Percentiles rank a stretch among this genome's conserved stretches.
Conservation (phyloP, 2,888 invertebrate species). For the Pecten maximus region DNA sequence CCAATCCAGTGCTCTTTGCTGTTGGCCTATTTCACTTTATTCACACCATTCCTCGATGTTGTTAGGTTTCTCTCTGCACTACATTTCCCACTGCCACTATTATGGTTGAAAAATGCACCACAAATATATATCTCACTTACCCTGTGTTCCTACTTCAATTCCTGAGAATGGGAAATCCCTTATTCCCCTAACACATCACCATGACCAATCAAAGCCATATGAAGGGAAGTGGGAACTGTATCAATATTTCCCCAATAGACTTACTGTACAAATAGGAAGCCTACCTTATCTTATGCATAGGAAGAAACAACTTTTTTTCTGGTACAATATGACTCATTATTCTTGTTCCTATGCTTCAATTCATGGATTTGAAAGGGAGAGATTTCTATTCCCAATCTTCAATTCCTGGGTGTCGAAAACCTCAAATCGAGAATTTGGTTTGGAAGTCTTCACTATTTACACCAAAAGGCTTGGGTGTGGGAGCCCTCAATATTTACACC, state of each 20-base stretch:
- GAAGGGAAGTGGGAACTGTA: too few species aligned
- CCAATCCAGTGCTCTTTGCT: conserved; percentile 17
- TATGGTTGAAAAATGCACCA: neutral
- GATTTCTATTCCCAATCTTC: too few species aligned
- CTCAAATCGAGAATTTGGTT: neutral
- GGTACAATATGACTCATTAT: too few species aligned
- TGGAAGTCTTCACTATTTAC: neutral
- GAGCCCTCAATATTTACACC: neutral
- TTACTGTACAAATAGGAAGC: too few species aligned
- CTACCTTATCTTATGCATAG: too few species aligned
- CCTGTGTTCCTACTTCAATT: neutral
- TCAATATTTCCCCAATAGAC: too few species aligned
- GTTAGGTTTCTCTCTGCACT: neutral
- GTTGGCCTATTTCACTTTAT: conserved; percentile 22
- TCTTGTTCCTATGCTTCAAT: too few species aligned
- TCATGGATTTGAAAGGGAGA: too few species aligned
- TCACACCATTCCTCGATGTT: neutral
- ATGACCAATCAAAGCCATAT: too few species aligned
- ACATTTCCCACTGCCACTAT: neutral
- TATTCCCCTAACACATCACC: neutral
- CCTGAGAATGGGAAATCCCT: neutral
- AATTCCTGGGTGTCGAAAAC: too few species aligned
- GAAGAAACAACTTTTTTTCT: too few species aligned
- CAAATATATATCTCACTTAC: too few species aligned
- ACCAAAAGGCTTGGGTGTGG: neutral